Base-by-base conservation (phyloP, 2,888 invertebrate species). In the Troides helena region DNA sequence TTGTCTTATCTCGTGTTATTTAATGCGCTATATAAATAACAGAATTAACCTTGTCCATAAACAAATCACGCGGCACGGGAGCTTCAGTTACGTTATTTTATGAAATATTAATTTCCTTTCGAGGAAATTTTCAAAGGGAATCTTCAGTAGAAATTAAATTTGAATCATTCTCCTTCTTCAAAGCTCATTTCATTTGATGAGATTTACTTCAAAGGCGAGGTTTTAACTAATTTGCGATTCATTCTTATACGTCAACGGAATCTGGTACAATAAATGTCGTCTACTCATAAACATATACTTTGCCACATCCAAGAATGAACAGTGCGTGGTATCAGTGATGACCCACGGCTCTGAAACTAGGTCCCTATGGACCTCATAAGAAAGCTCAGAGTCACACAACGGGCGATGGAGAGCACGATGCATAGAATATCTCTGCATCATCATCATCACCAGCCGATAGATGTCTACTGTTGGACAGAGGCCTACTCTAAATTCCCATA, bases 91-190 rank as follows among this genome's bases (percentile, higher is more conserved):
- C 4, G 36, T 61, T 39, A 67, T 67, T 65, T 36, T 39, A 56
- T 39, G 53, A 56, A 67, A 67, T 56, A 67, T 67, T 67, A 61
- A 67, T 67, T 67, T 67, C 39, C 61, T 56, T 43, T 23, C 23
- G 60, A 39, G 39, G 43, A 8, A 46, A 67, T 62, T 46, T 62
- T 67, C 46, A 62, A 62, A 62, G 57, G n/a, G 46, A 63, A 68
- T 64, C 62, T 63, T 6, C 36, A 50, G 63, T 50, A 63, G 36
- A 68, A 68, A 68, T 68, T 68, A 68, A 68, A 68, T 63, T 68
- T 53, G 50, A 68, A 63, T 68, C 46, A 63, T 36, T 63, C 36
- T 43, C 50, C 58, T 68, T 63, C 68, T 68, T 21, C 36, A 36
- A 63, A 68, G 46, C 63, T 68, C 58, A 68, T 68, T 59, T 64